Evolutionary conservation across 1,140 invertebrate genomes (phyloP).

Genomic region (Babylonia areolata): DNA sequence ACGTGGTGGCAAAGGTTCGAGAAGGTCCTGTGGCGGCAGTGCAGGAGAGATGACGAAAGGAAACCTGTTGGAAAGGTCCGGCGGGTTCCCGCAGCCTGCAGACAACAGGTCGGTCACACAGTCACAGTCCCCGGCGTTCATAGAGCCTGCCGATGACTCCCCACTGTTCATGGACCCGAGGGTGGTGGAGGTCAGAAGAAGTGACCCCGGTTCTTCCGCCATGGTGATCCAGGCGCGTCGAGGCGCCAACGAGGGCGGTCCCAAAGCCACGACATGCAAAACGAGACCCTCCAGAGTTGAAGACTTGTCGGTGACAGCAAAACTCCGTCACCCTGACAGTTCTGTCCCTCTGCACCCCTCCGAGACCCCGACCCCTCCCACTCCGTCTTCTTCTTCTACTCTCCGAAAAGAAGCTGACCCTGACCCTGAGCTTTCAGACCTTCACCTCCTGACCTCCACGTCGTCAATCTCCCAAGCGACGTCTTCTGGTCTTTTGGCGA

Average conservation of each 20-base stretch:
- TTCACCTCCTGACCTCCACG: background rate
- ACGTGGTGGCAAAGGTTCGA: too few species aligned
- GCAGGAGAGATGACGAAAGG: too few species aligned
- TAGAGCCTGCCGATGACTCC: background rate
- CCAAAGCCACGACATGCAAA: background rate
- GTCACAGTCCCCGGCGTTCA: background rate
- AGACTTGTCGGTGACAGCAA: background rate
- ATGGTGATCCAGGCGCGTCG: background rate
- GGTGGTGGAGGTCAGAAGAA: conserved; percentile 3
- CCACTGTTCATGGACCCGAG: background rate
- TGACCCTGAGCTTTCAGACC: background rate
- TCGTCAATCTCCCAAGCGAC: too few species aligned
- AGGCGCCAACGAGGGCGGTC: background rate
- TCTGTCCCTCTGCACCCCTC: too few species aligned
- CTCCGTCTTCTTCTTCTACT: background rate
- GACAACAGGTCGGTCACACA: background rate
- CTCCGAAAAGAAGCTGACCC: too few species aligned
- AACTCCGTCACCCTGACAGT: too few species aligned
- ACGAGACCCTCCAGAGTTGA: background rate
- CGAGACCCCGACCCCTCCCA: background rate
- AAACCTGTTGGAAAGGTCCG: too few species aligned
- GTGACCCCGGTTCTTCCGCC: background rate
- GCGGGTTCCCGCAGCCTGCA: too few species aligned
- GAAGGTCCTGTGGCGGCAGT: too few species aligned
- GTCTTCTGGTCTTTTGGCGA: background rate